Base-by-base conservation (phyloP, 2,888 invertebrate genomes). In the Eupithecia centaureata region DNA sequence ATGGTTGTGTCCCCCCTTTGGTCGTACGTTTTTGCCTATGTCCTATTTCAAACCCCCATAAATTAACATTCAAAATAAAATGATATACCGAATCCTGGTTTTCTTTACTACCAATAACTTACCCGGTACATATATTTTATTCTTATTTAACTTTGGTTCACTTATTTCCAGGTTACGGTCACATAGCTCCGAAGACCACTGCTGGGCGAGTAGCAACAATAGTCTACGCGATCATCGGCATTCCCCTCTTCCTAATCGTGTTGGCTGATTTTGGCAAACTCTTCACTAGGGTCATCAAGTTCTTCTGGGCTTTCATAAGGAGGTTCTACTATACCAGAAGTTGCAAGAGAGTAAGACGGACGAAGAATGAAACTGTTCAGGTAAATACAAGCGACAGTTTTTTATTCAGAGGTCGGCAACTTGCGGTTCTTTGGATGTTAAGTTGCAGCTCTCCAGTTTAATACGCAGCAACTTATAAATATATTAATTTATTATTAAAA, bases 221-320 rank as follows among this genome's bases (percentile, higher is more conserved):
- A 74, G 92, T 97, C 30, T 99, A 99, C 86, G 98, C 99, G 32
- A 95, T 98, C 71, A 95, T 99, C 73, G 99, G 99, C 13, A 99
- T 99, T 79, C 99, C 99, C 0, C 94, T 99, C 79, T 98, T 99
- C 89, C 94, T 99, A 76, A 97, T 99, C 66, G 96, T 99, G 18
- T 89, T 99, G 75, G 98, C 98, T 47, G 98, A 99, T 92, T 97
- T 99, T 84, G 99, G 99, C 75, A 98, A 98, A 93, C 94, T 98
- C 12, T 97, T 99, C 84, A 99, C 98, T 0, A 94, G 98, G 74
- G 95, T 95, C 71, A 97, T 99, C 73, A 99, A 99, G 89, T 97
- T 97, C 87, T 91, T 98, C 28, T 98, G 98, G 97, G 96, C 97
- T 0, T 97, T 95, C 81, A 97, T 97, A 15, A 90, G 97, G 62